These are phyloP conservation scores for Tetranychus urticae DNA, from an alignment of 1,140 invertebrate species.

Conservation along the genomic window DNA sequence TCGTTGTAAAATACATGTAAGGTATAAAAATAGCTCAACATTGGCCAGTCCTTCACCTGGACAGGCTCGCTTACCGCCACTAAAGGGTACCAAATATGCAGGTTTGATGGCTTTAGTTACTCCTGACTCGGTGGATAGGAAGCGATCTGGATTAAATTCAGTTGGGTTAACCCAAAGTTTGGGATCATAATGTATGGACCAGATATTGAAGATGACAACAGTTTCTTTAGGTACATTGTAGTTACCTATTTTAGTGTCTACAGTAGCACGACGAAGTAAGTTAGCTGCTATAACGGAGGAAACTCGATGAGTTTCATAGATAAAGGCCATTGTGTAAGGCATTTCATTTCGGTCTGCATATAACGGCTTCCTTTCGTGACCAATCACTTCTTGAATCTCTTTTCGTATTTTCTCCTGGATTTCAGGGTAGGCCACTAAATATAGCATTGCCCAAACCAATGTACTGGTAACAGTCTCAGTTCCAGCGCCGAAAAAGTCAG, in stretches of 20 bases:
- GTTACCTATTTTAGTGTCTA: neutral
- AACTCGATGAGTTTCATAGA: slow-evolving; percentile 13
- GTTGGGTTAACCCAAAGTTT: slow-evolving; percentile 40
- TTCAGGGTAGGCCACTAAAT: slow-evolving; percentile 10
- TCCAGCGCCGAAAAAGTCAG: slow-evolving; percentile 14
- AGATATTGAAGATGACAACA: slow-evolving; percentile 29
- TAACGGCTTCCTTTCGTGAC: slow-evolving; percentile 8
- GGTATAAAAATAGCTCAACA: slow-evolving; percentile 61
- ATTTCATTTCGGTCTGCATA: slow-evolving; percentile 9
- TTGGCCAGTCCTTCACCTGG: slow-evolving; percentile 59
- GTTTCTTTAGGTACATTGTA: neutral
- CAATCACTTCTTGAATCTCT: slow-evolving; percentile 15
- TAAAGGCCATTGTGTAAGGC: slow-evolving; percentile 13
- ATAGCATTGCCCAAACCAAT: slow-evolving; percentile 12
- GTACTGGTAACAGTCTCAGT: slow-evolving; percentile 14
- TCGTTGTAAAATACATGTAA: slow-evolving; percentile 45
- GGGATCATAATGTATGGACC: slow-evolving; percentile 39
- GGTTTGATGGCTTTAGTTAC: slow-evolving; percentile 11
- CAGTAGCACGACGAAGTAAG: slow-evolving; percentile 5
- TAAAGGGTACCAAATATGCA: slow-evolving; percentile 16
- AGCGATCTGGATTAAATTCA: slow-evolving; percentile 30
- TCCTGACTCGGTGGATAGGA: slow-evolving; percentile 2
- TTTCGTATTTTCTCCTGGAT: slow-evolving; percentile 12
- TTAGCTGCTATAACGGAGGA: slow-evolving; percentile 11
- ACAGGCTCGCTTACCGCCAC: slow-evolving; percentile 48